Conservation (phyloP, 2,888 invertebrate genomes). For the Torymus tubicola region DNA sequence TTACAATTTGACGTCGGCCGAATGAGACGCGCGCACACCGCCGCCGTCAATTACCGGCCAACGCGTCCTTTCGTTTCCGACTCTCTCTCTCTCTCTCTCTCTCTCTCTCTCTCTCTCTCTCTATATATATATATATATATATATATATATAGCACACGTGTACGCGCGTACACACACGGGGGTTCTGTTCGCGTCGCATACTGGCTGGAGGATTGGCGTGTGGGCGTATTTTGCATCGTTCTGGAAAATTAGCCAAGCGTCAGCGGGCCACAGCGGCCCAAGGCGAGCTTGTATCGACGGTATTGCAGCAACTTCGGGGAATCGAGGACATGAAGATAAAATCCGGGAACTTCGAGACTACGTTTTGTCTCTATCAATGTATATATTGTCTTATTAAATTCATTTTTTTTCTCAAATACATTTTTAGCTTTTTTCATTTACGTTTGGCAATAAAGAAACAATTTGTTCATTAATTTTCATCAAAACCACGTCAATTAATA, state of each 20-base stretch:
- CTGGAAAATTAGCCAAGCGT: conserved; percentile 18
- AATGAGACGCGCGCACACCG: conserved; percentile 15
- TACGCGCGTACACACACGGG: conserved; percentile 1
- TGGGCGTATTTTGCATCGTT: background rate
- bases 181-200: background rate
- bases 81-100: background rate
- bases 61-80: conserved; percentile 46
- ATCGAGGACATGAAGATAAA: too few species aligned
- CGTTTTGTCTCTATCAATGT: too few species aligned
- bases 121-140: too few species aligned
- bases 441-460: too few species aligned
- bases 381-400: too few species aligned
- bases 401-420: too few species aligned
- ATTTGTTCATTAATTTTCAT: too few species aligned
- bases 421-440: too few species aligned
- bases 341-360: too few species aligned
- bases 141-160: background rate
- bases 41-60: conserved; percentile 54
- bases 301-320: too few species aligned
- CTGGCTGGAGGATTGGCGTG: background rate
- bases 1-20: conserved; percentile 51
- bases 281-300: too few species aligned
- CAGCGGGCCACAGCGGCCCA: background rate
- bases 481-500: too few species aligned
- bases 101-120: background rate